phyloP scores from a whole-genome alignment of 1,140 invertebrate species.

The Steinernema khuongi region DNA sequence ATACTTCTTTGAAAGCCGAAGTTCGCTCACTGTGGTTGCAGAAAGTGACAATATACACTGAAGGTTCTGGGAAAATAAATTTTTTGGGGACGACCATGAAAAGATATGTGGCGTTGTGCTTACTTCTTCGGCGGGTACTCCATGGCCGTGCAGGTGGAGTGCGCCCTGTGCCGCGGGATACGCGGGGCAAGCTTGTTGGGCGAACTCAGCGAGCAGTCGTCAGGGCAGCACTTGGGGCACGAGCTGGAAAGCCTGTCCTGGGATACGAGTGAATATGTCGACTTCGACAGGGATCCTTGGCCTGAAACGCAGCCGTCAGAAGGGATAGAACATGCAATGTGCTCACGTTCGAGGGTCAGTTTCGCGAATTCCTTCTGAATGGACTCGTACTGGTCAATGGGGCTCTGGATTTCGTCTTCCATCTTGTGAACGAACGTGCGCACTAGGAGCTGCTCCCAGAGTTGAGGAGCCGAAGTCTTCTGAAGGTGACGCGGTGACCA shows the following conservation, averaged over 20 bases:
- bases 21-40: too few species aligned
- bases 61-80: too few species aligned
- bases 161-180: not conserved
- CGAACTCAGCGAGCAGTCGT: not conserved
- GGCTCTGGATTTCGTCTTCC: slow-evolving; percentile 34
- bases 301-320: not conserved
- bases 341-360: not conserved
- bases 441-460: slow-evolving; percentile 30
- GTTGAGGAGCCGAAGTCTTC: slow-evolving; percentile 25
- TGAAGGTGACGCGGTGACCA: not conserved
- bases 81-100: not conserved
- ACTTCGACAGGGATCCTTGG: not conserved
- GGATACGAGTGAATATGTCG: slow-evolving; percentile 24
- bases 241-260: slow-evolving; percentile 19
- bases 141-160: not conserved
- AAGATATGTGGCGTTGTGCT: not conserved
- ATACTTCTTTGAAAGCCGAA: too few species aligned
- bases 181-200: not conserved
- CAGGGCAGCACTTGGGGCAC: slow-evolving; percentile 17
- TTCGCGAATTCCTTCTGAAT: slow-evolving; percentile 13
- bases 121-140: not conserved
- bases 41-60: too few species aligned
- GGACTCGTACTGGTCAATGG: slow-evolving; percentile 13
- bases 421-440: slow-evolving; percentile 39
- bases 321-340: too few species aligned